A percentile compares a stretch with the other conserved stretches of the same genome.
These are phyloP conservation scores for Euspilapteryx auroguttella DNA, from an alignment of 2,888 invertebrate genomes.

Conservation along the genomic window DNA sequence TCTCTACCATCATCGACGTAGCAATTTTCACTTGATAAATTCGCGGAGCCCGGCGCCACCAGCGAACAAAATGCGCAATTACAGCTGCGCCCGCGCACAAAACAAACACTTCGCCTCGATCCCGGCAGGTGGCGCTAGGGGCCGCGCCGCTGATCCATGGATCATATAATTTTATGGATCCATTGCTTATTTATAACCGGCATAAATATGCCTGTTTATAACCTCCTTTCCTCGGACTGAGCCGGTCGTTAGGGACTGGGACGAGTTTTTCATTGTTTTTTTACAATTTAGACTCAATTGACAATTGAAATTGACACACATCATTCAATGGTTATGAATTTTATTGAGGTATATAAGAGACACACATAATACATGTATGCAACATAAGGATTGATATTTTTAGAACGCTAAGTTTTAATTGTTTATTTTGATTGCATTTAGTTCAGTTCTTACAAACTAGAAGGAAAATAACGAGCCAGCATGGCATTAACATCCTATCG, in stretches of 20 bases:
- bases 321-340: conserved; percentile 15
- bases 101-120: conserved; percentile 11
- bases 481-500: too few species aligned
- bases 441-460: too few species aligned
- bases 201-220: conserved; percentile 20
- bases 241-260: neutral
- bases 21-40: conserved; percentile 7
- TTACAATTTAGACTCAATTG: conserved; percentile 9
- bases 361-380: too few species aligned
- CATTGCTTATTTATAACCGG: conserved; percentile 19
- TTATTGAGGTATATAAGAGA: too few species aligned
- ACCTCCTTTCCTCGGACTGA: conserved; percentile 8
- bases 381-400: too few species aligned
- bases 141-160: conserved; percentile 10
- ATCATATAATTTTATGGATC: conserved; percentile 31
- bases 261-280: conserved; percentile 2
- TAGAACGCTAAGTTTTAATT: too few species aligned
- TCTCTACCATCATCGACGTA: conserved; percentile 3
- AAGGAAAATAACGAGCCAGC: too few species aligned
- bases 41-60: conserved; percentile 5
- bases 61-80: neutral
- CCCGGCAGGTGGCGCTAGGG: conserved; percentile 28
- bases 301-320: neutral
- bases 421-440: too few species aligned
- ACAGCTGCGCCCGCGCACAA: neutral